Evolutionary conservation across 64 coral and sea anemone species (phyloP).

Genomic region (Montipora sp.): DNA sequence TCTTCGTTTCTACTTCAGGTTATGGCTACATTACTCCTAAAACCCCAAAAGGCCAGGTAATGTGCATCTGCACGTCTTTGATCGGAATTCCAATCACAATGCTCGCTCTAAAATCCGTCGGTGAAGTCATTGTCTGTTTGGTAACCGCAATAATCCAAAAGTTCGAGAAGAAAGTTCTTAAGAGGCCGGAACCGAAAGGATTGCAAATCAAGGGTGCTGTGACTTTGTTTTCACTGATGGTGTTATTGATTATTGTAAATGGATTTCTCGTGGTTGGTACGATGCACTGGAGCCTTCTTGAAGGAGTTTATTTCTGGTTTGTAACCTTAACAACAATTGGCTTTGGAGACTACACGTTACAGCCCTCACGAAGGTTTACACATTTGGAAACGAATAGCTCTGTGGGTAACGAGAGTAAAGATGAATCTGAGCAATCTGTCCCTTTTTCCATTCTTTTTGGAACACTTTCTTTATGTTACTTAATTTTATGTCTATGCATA

Average conservation of each 20-base stretch:
- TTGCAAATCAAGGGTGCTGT: slow-evolving; percentile 41
- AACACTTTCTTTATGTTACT: not conserved
- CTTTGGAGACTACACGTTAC: slow-evolving; percentile 54
- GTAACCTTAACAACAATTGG: slow-evolving; percentile 65
- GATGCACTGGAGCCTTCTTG: not conserved
- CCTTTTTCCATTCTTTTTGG: too few relatives aligned
- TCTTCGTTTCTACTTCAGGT: not conserved
- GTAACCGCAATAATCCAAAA: slow-evolving; percentile 23
- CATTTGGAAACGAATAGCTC: not conserved
- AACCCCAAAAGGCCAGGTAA: slow-evolving; percentile 16
- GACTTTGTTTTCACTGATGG: slow-evolving; percentile 30
- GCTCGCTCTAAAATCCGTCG: slow-evolving; percentile 16
- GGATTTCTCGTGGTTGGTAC: not conserved
- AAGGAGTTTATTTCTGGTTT: slow-evolving; percentile 63
- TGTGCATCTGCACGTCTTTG: not conserved
- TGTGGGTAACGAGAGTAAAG: not conserved
- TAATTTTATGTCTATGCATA: slow-evolving; percentile 40
- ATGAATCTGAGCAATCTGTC: too few relatives aligned
- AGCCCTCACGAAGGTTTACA: not conserved
- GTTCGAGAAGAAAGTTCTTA: slow-evolving; percentile 36
- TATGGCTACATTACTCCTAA: slow-evolving; percentile 49
- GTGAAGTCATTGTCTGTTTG: slow-evolving; percentile 18
- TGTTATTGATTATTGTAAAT: not conserved
- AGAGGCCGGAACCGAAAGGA: slow-evolving; percentile 1
- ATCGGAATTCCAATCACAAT: slow-evolving; percentile 37